These are phyloP conservation scores for Otolemur crassicaudatus DNA, from an alignment of 2,797 vertebrate species.

Conservation along the genomic window DNA sequence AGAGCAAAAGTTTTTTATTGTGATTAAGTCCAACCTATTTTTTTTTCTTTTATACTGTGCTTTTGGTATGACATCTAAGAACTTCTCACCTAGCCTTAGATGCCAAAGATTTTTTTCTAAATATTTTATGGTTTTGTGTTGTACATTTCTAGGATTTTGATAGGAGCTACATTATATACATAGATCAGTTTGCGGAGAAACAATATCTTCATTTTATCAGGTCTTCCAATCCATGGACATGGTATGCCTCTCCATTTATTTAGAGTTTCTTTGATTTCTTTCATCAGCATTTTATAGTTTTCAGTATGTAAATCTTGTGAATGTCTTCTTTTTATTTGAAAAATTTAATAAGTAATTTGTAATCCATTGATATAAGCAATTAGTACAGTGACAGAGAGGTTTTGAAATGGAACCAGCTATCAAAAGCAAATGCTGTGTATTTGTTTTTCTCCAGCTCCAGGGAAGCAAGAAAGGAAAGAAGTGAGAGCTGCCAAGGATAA, in stretches of 20 bases:
- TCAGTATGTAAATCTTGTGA: not conserved
- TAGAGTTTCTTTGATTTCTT: not conserved
- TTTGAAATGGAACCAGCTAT: constrained; percentile 7
- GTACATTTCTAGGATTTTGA: not conserved
- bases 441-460: not conserved
- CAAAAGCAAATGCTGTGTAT: not conserved
- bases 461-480: not conserved
- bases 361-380: not conserved
- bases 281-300: not conserved
- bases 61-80: not conserved
- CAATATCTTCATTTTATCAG: not conserved
- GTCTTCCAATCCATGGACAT: constrained; percentile 5
- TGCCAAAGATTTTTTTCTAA: not conserved
- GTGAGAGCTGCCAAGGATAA: not conserved
- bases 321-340: constrained; percentile 46
- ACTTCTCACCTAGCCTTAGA: not conserved
- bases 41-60: not conserved
- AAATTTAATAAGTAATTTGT: constrained; percentile 10
- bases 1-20: not conserved
- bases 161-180: not conserved
- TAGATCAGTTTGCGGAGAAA: not conserved
- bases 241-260: not conserved
- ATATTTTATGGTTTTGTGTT: not conserved
- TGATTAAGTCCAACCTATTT: not conserved
- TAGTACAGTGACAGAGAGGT: not conserved